A percentile compares a stretch with the other conserved stretches of the same genome.
phyloP scores from a whole-genome alignment of 1,140 invertebrate species.

The Ridgeia piscesae region DNA sequence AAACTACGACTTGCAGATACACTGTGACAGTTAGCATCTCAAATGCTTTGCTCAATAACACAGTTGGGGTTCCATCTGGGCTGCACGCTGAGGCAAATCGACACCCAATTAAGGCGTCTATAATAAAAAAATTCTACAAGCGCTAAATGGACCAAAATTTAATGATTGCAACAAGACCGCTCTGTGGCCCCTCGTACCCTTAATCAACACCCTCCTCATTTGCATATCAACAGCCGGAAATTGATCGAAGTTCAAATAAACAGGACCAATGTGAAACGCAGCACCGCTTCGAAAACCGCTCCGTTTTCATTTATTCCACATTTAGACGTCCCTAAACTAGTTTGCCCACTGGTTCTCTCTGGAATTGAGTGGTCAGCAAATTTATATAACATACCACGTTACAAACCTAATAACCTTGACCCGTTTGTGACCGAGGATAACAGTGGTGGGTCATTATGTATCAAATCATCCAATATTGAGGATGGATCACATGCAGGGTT shows the following conservation, averaged over 20 bases:
- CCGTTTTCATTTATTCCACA: not conserved
- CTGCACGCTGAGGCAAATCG: not conserved
- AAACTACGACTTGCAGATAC: not conserved
- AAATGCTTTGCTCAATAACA: not conserved
- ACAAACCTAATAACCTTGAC: not conserved
- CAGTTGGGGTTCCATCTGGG: not conserved
- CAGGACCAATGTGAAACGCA: not conserved
- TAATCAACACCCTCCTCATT: not conserved
- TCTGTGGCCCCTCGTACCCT: not conserved
- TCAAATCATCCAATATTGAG: not conserved
- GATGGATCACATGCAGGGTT: not conserved
- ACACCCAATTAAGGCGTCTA: not conserved
- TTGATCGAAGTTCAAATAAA: not conserved
- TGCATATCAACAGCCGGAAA: not conserved
- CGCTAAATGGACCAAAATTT: not conserved
- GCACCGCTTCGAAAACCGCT: not conserved
- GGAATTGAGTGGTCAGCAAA: not conserved
- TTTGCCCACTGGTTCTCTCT: not conserved
- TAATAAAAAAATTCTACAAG: not conserved
- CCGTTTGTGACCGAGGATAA: not conserved
- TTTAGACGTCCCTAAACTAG: not conserved
- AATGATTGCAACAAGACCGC: not conserved
- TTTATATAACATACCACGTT: not conserved
- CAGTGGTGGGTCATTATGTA: not conserved
- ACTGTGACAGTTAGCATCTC: not conserved